Percentiles rank a stretch among this genome's conserved stretches.
phyloP scores from a whole-genome alignment of 2,113 vertebrate species.

The Nannobrachium achirus region DNA sequence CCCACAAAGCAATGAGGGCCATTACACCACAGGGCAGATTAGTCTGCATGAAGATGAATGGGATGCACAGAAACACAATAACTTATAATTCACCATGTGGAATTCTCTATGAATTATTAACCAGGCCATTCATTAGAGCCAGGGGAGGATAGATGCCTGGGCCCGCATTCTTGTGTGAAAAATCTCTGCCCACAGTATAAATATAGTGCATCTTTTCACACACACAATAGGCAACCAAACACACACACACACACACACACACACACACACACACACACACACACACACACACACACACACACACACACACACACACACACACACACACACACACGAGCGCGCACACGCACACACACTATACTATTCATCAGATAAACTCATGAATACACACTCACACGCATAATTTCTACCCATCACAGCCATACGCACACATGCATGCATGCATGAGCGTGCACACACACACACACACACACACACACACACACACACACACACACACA shows the following conservation, averaged over 20 bases:
- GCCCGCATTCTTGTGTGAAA: slow-evolving; percentile 21
- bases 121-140: slow-evolving; percentile 38
- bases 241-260: slow-evolving; percentile 26
- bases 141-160: slow-evolving; percentile 27
- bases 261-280: slow-evolving; percentile 31
- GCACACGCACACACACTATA: slow-evolving; percentile 3
- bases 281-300: slow-evolving; percentile 20
- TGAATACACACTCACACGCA: background rate
- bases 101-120: slow-evolving; percentile 71
- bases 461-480: no score
- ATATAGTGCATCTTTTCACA: slow-evolving; percentile 12
- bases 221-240: slow-evolving; percentile 32
- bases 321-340: slow-evolving; percentile 24
- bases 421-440: background rate
- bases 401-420: background rate
- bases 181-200: slow-evolving; percentile 11
- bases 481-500: background rate
- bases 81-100: slow-evolving; percentile 55
- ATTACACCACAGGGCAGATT: slow-evolving; percentile 65
- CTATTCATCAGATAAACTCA: slow-evolving; percentile 27
- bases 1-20: slow-evolving; percentile 55
- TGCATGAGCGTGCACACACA: no score
- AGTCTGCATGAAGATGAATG: slow-evolving; percentile 71
- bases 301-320: slow-evolving; percentile 29
- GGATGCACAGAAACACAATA: slow-evolving; percentile 63